Evolutionary conservation across 1,140 invertebrate species (phyloP).

Genomic region (Drosophila parvula): DNA sequence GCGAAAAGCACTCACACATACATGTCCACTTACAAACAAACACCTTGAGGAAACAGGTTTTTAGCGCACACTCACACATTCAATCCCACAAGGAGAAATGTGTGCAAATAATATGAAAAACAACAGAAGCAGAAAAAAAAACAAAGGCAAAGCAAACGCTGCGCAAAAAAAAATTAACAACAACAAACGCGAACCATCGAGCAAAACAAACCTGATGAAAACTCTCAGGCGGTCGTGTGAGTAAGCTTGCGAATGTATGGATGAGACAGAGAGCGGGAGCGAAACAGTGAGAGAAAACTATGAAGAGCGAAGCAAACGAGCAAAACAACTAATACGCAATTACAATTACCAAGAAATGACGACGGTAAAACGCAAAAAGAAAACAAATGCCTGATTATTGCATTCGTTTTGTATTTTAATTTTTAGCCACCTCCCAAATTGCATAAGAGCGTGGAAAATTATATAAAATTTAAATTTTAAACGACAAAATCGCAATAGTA

Average conservation of each 20-base stretch:
- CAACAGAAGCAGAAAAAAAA: conserved; percentile 16
- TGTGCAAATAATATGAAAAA: conserved; percentile 48
- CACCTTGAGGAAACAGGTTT: conserved; percentile 68
- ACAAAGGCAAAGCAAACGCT: conserved; percentile 50
- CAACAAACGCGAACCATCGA: conserved; percentile 63
- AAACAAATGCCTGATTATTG: conserved; percentile 14
- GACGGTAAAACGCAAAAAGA: conserved; percentile 19
- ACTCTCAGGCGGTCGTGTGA: conserved; percentile 3
- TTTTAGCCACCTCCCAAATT: conserved; percentile 14
- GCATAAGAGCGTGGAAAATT: conserved; percentile 27
- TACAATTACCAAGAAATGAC: conserved; percentile 37
- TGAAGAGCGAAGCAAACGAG: conserved; percentile 68
- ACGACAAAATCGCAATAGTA: conserved; percentile 3
- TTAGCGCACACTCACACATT: conserved; percentile 42
- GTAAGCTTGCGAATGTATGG: conserved; percentile 11
- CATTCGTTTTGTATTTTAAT: conserved; percentile 30
- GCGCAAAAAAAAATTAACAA: conserved; percentile 49
- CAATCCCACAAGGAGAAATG: conserved; percentile 50
- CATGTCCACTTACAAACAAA: conserved; percentile 17
- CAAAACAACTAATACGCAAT: conserved; percentile 81
- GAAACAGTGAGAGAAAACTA: conserved; percentile 52
- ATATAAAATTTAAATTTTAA: conserved; percentile 13
- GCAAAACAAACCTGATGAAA: conserved; percentile 71
- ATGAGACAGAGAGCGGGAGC: background rate
- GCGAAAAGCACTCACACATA: conserved; percentile 10